These are phyloP conservation scores for Pelochelys cantorii DNA, from an alignment of 2,797 vertebrate species.

Conservation along the genomic window DNA sequence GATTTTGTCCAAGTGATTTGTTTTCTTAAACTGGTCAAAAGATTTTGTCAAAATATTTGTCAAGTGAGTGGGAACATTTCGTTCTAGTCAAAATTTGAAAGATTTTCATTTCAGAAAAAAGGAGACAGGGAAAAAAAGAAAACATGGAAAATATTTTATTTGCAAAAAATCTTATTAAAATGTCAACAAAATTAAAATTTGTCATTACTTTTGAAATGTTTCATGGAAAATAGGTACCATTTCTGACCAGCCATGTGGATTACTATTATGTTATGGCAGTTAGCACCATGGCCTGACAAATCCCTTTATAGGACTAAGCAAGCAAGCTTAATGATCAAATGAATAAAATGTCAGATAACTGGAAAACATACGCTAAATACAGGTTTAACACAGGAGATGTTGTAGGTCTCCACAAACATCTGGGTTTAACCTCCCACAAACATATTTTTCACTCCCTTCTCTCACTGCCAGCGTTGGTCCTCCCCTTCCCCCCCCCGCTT, in stretches of 20 bases:
- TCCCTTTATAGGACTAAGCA: background rate
- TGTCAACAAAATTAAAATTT: background rate
- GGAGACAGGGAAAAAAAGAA: background rate
- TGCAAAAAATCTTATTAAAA: background rate
- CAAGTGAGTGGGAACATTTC: background rate
- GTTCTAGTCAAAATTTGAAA: background rate
- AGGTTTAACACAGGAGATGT: fast-evolving
- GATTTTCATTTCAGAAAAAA: conserved; percentile 20
- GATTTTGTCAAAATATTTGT: background rate
- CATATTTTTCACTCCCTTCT: background rate
- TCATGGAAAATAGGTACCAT: background rate
- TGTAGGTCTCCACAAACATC: fast-evolving
- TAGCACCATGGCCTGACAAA: background rate
- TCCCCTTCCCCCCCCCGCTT: background rate
- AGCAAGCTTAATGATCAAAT: background rate
- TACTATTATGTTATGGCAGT: background rate
- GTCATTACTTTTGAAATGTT: fast-evolving
- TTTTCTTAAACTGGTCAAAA: conserved; percentile 8
- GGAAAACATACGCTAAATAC: background rate
- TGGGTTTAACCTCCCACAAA: background rate
- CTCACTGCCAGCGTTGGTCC: background rate
- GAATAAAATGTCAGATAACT: fast-evolving
- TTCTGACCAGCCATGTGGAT: background rate
- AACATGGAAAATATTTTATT: background rate
- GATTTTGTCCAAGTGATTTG: background rate